Evolutionary conservation across 2,888 invertebrate genomes (phyloP).

Genomic region (Germaria angustata): DNA sequence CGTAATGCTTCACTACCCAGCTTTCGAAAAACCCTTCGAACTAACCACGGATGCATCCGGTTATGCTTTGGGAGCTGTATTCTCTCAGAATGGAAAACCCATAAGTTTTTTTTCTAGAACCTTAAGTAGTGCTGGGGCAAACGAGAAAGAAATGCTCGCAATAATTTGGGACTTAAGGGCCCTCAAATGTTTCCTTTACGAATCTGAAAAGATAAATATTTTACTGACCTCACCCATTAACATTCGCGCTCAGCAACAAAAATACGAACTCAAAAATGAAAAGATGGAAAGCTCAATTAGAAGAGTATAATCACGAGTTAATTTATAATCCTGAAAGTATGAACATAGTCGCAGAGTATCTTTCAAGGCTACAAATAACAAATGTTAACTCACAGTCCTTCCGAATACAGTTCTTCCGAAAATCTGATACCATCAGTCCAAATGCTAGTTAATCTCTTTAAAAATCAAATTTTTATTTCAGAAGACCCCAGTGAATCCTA

Average conservation of each 20-base stretch:
- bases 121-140: slow-evolving; percentile 24
- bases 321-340: slow-evolving; percentile 37
- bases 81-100: slow-evolving; percentile 27
- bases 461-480: neutral
- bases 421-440: neutral
- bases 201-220: too few species aligned
- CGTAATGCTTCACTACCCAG: neutral
- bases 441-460: neutral
- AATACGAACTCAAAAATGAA: slow-evolving; percentile 42
- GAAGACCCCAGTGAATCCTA: neutral
- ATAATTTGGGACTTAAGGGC: slow-evolving; percentile 24
- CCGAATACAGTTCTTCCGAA: too few species aligned
- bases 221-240: too few species aligned
- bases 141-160: slow-evolving; percentile 51
- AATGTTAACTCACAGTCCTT: too few species aligned
- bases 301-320: slow-evolving; percentile 62
- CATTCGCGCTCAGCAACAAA: neutral
- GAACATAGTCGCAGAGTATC: slow-evolving; percentile 19
- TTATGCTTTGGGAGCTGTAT: slow-evolving; percentile 53
- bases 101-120: slow-evolving; percentile 42
- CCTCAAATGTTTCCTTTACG: neutral
- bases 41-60: slow-evolving; percentile 56
- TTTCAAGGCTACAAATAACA: neutral
- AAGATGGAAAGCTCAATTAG: slow-evolving; percentile 53
- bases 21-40: neutral